Conservation (phyloP, 2,888 invertebrate species). For the Amiota mariae region DNA sequence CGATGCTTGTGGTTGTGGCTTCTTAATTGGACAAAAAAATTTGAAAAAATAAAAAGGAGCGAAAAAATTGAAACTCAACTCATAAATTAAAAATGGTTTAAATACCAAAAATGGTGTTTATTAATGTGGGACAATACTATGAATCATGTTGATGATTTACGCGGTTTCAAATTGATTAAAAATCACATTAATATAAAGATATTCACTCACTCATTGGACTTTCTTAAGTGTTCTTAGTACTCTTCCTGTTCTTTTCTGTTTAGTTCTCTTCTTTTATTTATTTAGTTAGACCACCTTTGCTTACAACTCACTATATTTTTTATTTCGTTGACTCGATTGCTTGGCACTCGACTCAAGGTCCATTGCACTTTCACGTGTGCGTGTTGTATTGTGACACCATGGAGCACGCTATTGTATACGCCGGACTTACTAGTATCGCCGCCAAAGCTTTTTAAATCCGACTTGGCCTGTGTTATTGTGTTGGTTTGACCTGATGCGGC, state of each 20-base stretch:
- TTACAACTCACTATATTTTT: conserved; percentile 14
- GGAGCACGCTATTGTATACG: conserved; percentile 42
- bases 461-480: too few relatives aligned
- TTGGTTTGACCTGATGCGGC: too few relatives aligned
- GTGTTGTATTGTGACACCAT: conserved; percentile 59
- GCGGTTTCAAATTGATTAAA: too few relatives aligned
- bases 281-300: conserved; percentile 24
- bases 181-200: too few relatives aligned
- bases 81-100: conserved; percentile 61
- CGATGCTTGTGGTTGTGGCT: conserved; percentile 1
- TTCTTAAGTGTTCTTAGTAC: too few relatives aligned
- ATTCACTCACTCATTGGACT: too few relatives aligned
- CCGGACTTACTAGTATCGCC: conserved; percentile 19
- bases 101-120: conserved; percentile 71
- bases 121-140: conserved; percentile 49
- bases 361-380: conserved; percentile 62
- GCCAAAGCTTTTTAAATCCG: too few relatives aligned
- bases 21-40: conserved; percentile 26
- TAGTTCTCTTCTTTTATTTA: conserved; percentile 3
- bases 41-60: too few relatives aligned
- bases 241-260: too few relatives aligned
- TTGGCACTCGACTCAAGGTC: conserved; percentile 24
- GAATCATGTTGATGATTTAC: too few relatives aligned
- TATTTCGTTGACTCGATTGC: not conserved
- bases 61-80: not conserved